Evolutionary conservation across 2,113 vertebrate genomes (phyloP).

Genomic region (Phodopus roborovskii): DNA sequence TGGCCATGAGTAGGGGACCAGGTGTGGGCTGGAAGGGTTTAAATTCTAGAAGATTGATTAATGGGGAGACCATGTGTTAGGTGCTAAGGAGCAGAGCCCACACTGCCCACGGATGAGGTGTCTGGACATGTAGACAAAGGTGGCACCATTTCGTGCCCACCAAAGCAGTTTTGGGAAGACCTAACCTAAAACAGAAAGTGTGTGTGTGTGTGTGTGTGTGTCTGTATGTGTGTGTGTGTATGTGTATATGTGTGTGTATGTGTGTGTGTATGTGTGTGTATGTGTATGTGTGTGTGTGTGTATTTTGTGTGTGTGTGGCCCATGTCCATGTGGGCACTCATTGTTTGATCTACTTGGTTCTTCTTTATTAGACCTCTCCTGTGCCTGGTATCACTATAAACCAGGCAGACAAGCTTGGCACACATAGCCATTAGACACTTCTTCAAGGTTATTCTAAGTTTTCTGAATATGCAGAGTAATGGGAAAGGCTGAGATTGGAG

Average conservation of each 20-base stretch:
- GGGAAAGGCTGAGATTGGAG: background rate
- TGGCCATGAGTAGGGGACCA: background rate
- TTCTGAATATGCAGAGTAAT: background rate
- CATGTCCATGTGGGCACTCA: background rate
- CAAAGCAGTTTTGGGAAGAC: background rate
- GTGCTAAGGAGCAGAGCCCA: background rate
- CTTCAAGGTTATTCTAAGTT: background rate
- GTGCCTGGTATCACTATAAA: background rate
- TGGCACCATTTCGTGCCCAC: fast-evolving
- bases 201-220: background rate
- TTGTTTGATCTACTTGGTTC: background rate
- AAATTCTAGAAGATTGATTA: too few relatives aligned
- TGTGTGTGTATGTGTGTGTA: background rate
- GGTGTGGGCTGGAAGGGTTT: background rate
- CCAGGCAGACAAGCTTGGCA: background rate
- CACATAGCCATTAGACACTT: background rate
- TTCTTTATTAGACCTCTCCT: background rate
- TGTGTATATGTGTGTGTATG: too few relatives aligned
- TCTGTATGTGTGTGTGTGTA: background rate
- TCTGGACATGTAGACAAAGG: background rate
- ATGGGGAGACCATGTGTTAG: background rate
- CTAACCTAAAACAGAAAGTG: background rate
- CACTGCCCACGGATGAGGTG: background rate
- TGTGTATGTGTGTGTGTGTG: background rate
- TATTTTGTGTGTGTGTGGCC: too few relatives aligned